Conservation (phyloP, 2,797 vertebrate genomes). For the Steatocranus sp. region DNA sequence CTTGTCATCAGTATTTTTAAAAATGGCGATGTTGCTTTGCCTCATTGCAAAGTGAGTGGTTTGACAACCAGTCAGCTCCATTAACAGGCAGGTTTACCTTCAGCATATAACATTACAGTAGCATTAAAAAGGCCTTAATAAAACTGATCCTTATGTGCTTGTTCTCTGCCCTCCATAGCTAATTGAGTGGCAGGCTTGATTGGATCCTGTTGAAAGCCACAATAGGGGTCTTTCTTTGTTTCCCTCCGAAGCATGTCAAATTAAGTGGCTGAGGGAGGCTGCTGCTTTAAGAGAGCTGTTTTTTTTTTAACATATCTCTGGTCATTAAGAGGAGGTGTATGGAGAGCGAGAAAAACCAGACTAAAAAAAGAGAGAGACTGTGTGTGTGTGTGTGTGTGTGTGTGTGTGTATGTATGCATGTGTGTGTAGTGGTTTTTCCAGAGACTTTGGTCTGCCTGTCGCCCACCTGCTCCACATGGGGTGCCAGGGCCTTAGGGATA, state of each 20-base stretch:
- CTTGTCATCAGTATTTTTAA: slow-evolving; percentile 13
- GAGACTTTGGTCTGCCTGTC: slow-evolving; percentile 54
- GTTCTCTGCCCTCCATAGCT: slow-evolving; percentile 23
- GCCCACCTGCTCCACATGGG: slow-evolving; percentile 66
- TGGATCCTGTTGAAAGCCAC: slow-evolving; percentile 62
- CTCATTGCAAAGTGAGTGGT: neutral
- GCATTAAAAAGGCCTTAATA: slow-evolving; percentile 2
- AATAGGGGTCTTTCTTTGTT: slow-evolving; percentile 64
- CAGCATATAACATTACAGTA: neutral
- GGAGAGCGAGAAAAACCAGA: slow-evolving; percentile 28
- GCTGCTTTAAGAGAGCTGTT: slow-evolving; percentile 52
- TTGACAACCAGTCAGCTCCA: neutral
- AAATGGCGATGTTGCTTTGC: neutral
- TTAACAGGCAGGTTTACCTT: neutral
- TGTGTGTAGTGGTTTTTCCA: slow-evolving; percentile 1
- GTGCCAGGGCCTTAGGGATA: slow-evolving; percentile 28
- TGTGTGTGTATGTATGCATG: neutral
- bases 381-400: slow-evolving; percentile 2
- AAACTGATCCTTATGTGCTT: slow-evolving; percentile 30
- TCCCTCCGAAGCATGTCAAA: slow-evolving; percentile 63
- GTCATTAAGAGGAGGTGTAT: slow-evolving; percentile 59
- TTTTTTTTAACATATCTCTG: slow-evolving; percentile 41
- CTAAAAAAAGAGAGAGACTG: neutral
- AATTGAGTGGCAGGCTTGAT: slow-evolving; percentile 64
- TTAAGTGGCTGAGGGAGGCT: slow-evolving; percentile 45